Evolutionary conservation across 2,888 invertebrate species (phyloP).

Genomic region (Aromia moschata): DNA sequence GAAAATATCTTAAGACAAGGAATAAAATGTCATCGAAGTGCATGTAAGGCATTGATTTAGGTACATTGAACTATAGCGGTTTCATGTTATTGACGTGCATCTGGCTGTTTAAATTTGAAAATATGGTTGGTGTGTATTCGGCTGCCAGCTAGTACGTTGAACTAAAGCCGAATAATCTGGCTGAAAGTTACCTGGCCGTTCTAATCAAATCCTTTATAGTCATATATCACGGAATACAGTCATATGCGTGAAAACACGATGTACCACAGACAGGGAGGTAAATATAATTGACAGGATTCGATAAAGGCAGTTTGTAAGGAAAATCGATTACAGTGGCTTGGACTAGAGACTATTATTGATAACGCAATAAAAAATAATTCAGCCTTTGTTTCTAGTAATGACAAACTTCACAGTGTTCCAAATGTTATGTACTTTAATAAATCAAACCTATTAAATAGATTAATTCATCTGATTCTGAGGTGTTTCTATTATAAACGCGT

Average conservation of each 20-base stretch:
- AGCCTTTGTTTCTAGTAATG: neutral
- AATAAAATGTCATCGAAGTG: no score
- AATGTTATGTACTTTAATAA: neutral
- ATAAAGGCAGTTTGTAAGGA: slow-evolving; percentile 5
- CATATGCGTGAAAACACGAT: slow-evolving; percentile 33
- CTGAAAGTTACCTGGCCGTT: slow-evolving; percentile 27
- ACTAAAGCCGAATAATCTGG: slow-evolving; percentile 26
- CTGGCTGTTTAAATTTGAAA: slow-evolving; percentile 8
- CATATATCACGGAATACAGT: slow-evolving; percentile 38
- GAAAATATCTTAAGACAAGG: no score
- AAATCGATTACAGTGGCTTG: slow-evolving; percentile 4
- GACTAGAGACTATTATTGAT: neutral
- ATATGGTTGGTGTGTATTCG: neutral
- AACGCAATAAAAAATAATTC: neutral
- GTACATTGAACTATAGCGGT: no score
- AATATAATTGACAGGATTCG: slow-evolving; percentile 18
- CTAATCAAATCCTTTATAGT: slow-evolving; percentile 38
- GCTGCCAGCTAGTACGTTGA: slow-evolving; percentile 17
- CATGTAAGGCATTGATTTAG: no score
- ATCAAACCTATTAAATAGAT: no score
- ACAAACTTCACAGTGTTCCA: neutral
- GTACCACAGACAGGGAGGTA: slow-evolving; percentile 12
- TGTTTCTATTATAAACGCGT: no score
- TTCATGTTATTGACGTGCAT: neutral
- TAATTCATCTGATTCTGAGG: no score